Evolutionary conservation across 2,888 invertebrate genomes (phyloP).

Genomic region (Melanargia galathea): DNA sequence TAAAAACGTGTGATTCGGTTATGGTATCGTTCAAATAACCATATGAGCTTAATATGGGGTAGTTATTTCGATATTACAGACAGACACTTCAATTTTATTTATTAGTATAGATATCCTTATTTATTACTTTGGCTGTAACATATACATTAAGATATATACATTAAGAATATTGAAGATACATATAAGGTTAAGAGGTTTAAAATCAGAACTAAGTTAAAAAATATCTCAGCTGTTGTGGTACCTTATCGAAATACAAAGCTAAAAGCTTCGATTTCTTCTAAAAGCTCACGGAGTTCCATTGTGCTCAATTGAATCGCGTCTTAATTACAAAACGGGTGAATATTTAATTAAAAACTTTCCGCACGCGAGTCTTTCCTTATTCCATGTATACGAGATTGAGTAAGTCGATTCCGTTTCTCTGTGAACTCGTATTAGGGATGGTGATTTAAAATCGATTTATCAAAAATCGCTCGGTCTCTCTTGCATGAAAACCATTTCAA

Average conservation of each 20-base stretch:
- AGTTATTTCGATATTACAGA: too few species aligned
- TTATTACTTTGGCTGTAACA: too few species aligned
- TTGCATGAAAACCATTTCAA: slow-evolving; percentile 12
- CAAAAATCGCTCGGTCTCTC: slow-evolving; percentile 9
- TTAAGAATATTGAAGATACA: too few species aligned
- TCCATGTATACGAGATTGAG: slow-evolving; percentile 79
- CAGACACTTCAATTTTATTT: too few species aligned
- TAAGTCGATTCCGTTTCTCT: slow-evolving; percentile 73
- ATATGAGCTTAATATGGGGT: too few species aligned
- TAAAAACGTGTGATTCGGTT: too few species aligned
- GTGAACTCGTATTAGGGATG: slow-evolving; percentile 53
- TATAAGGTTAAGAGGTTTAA: too few species aligned
- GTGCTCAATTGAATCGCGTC: slow-evolving; percentile 73
- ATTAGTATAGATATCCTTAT: too few species aligned
- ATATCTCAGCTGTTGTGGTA: slow-evolving; percentile 14
- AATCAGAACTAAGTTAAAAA: too few species aligned
- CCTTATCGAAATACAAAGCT: slow-evolving; percentile 12
- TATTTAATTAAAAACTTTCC: slow-evolving; percentile 81
- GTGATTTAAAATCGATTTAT: slow-evolving; percentile 24
- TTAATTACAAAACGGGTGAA: slow-evolving; percentile 80
- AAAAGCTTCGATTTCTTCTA: slow-evolving; percentile 36
- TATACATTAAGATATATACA: too few species aligned
- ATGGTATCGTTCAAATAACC: too few species aligned
- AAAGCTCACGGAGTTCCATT: slow-evolving; percentile 66
- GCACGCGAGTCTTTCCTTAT: slow-evolving; percentile 80